Conservation (phyloP, 2,797 vertebrate species). For the Enoplosus armatus region DNA sequence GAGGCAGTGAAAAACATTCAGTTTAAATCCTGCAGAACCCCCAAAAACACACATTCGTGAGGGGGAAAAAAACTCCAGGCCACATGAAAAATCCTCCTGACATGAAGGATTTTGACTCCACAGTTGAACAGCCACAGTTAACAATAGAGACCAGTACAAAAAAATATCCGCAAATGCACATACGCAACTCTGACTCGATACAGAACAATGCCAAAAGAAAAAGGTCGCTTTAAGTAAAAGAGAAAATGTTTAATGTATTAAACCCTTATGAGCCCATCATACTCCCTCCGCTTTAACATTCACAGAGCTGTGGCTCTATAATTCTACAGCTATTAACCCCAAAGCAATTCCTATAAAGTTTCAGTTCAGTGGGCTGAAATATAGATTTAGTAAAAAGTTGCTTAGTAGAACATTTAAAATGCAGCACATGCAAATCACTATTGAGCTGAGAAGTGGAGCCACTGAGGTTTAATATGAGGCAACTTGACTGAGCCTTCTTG, state of each 20-base stretch:
- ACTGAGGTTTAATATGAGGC: slow-evolving; percentile 58
- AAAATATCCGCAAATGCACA: slow-evolving; percentile 55
- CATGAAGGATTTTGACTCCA: slow-evolving; percentile 59
- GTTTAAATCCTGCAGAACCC: slow-evolving; percentile 46
- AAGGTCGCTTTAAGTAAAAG: slow-evolving; percentile 19
- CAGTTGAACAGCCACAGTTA: slow-evolving; percentile 65
- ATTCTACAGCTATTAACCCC: slow-evolving; percentile 68
- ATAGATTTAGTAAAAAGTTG: slow-evolving; percentile 71
- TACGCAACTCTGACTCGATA: slow-evolving; percentile 30
- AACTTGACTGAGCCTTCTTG: slow-evolving; percentile 56
- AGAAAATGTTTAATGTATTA: slow-evolving; percentile 54
- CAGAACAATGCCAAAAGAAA: slow-evolving; percentile 28
- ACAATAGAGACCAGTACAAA: slow-evolving; percentile 64
- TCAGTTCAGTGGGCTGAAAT: slow-evolving; percentile 76
- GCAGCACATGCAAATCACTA: slow-evolving; percentile 75
- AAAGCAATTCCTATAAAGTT: slow-evolving; percentile 69
- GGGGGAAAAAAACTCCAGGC: slow-evolving; percentile 38
- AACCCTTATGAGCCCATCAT: slow-evolving; percentile 34
- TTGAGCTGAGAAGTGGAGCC: slow-evolving; percentile 54
- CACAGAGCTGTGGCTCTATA: slow-evolving; percentile 39
- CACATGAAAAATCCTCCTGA: slow-evolving; percentile 75
- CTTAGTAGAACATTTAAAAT: slow-evolving; percentile 76
- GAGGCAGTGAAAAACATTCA: slow-evolving; percentile 54
- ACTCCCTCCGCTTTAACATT: slow-evolving; percentile 46
- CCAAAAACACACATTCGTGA: slow-evolving; percentile 56